A percentile compares a stretch with the other conserved stretches of the same genome.
These are phyloP conservation scores for Mesopsocus fuscifrons DNA, from an alignment of 2,888 invertebrate species.

Conservation along the genomic window DNA sequence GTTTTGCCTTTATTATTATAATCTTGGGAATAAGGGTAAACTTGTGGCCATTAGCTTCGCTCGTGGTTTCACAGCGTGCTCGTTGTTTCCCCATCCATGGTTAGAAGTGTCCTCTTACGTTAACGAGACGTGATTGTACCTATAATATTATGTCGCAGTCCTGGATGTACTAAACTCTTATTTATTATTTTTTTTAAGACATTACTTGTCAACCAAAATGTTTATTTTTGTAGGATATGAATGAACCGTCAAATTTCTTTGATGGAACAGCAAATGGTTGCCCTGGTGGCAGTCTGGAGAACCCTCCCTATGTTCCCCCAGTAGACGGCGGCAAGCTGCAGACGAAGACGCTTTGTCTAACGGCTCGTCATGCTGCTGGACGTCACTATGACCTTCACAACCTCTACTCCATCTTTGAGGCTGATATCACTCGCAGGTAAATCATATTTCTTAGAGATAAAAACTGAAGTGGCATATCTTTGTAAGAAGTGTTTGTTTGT, in stretches of 20 bases:
- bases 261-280: conserved; percentile 30
- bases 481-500: too few species aligned
- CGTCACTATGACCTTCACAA: conserved; percentile 58
- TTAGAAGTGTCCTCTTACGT: too few species aligned
- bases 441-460: conserved; percentile 19
- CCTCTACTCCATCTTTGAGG: conserved; percentile 52
- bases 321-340: conserved; percentile 35
- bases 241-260: conserved; percentile 69
- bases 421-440: conserved; percentile 48
- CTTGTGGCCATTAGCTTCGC: not conserved
- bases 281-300: conserved; percentile 32
- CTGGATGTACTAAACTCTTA: too few species aligned
- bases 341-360: conserved; percentile 59
- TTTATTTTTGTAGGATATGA: conserved; percentile 64
- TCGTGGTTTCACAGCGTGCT: too few species aligned
- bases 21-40: too few species aligned
- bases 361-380: conserved; percentile 44
- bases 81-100: too few species aligned
- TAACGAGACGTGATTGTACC: too few species aligned
- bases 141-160: too few species aligned
- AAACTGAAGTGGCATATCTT: too few species aligned
- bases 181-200: too few species aligned
- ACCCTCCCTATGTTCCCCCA: conserved; percentile 47
- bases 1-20: too few species aligned
- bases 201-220: too few species aligned